Evolutionary conservation across 35 echinoderm and acorn worm genomes (phyloP).

Genomic region (Apostichopus parvimensis): DNA sequence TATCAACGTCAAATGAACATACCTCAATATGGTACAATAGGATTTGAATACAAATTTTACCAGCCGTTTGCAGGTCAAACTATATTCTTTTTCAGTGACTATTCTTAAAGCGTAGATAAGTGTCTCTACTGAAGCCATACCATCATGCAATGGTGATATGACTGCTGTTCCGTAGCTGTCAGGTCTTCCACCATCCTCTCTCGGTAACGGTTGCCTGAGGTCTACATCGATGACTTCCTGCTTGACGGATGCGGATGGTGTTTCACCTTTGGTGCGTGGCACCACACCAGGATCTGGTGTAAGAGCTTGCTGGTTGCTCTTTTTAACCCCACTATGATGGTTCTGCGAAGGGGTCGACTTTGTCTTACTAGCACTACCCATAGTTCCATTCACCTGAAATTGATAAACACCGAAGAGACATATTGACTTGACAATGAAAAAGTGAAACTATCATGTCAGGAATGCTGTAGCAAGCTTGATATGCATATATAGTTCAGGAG

Average conservation of each 20-base stretch:
- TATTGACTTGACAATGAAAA: too few relatives aligned
- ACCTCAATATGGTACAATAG: too few relatives aligned
- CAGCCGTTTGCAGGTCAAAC: too few relatives aligned
- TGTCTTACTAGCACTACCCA: constrained; percentile 32
- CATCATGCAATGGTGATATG: constrained; percentile 38
- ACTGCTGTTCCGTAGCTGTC: constrained; percentile 26
- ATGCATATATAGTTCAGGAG: too few relatives aligned
- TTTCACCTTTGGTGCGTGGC: not conserved
- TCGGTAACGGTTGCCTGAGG: not conserved
- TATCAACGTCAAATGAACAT: too few relatives aligned
- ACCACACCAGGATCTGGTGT: not conserved
- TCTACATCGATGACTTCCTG: constrained; percentile 7
- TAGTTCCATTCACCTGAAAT: constrained; percentile 54
- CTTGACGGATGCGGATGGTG: not conserved
- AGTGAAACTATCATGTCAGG: too few relatives aligned
- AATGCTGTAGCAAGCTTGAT: too few relatives aligned
- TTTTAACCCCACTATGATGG: constrained; percentile 8
- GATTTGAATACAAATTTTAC: too few relatives aligned
- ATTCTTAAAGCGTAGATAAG: too few relatives aligned
- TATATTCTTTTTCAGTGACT: too few relatives aligned
- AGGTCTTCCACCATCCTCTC: not conserved
- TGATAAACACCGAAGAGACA: not conserved
- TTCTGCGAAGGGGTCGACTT: constrained; percentile 47
- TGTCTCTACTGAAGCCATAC: constrained; percentile 5
- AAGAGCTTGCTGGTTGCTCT: not conserved